Evolutionary conservation across 2,797 vertebrate genomes (phyloP).

Genomic region (Gouania willdenowi): DNA sequence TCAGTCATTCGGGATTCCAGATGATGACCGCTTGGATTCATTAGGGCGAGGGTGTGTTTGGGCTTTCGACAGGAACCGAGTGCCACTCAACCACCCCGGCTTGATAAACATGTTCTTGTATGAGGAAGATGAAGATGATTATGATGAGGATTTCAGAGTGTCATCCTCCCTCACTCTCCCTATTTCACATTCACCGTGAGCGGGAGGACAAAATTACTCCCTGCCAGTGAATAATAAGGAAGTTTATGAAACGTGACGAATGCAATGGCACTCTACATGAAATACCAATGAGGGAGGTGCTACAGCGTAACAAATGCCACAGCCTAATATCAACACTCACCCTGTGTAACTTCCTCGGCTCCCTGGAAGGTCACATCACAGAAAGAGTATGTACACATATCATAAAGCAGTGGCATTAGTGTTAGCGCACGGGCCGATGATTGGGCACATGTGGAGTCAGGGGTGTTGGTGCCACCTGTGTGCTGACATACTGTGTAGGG

Average conservation of each 20-base stretch:
- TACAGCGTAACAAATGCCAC: slow-evolving; percentile 62
- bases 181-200: slow-evolving; percentile 58
- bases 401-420: slow-evolving; percentile 5
- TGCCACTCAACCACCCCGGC: slow-evolving; percentile 58
- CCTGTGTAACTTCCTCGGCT: slow-evolving; percentile 60
- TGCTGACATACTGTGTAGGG: slow-evolving; percentile 30
- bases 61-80: slow-evolving; percentile 31
- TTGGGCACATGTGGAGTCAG: slow-evolving; percentile 3
- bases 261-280: slow-evolving; percentile 66
- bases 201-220: slow-evolving; percentile 62
- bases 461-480: slow-evolving; percentile 44
- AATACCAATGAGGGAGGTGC: slow-evolving; percentile 71
- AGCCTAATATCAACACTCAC: slow-evolving; percentile 77
- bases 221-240: slow-evolving; percentile 75
- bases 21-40: slow-evolving; percentile 51
- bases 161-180: slow-evolving; percentile 43
- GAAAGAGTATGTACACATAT: slow-evolving; percentile 23
- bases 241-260: slow-evolving; percentile 79
- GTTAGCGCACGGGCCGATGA: slow-evolving; percentile 22
- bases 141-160: slow-evolving; percentile 55
- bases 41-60: slow-evolving; percentile 30
- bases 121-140: slow-evolving; percentile 48
- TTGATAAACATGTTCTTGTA: slow-evolving; percentile 63
- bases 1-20: slow-evolving; percentile 45
- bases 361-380: slow-evolving; percentile 54